phyloP scores from a whole-genome alignment of 2,797 vertebrate species.

The Rhinichthys osculus region DNA sequence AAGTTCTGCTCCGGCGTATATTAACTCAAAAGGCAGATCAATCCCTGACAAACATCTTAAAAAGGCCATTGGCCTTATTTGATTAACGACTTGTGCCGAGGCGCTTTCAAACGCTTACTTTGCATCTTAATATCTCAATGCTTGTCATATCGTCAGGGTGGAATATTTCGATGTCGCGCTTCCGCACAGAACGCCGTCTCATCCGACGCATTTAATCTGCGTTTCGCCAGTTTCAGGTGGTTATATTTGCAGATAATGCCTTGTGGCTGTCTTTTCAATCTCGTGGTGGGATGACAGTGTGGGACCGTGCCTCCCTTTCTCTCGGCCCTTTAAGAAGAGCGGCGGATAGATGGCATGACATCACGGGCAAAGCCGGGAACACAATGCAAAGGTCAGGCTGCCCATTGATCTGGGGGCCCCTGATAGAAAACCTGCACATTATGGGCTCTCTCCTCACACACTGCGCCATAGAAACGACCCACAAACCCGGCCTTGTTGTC shows the following conservation, averaged over 20 bases:
- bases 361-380: conserved; percentile 76
- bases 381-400: conserved; percentile 81
- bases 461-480: conserved; percentile 79
- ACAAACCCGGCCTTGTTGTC: conserved; percentile 82
- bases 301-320: conserved; percentile 74
- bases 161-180: not conserved
- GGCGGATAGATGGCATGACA: conserved; percentile 82
- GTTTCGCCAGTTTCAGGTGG: conserved; percentile 70
- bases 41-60: conserved; percentile 74
- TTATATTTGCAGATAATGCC: conserved; percentile 79
- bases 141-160: conserved; percentile 19
- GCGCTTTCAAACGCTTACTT: conserved; percentile 18
- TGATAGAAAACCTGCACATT: conserved; percentile 77
- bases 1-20: conserved; percentile 75
- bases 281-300: conserved; percentile 76
- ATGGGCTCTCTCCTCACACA: conserved; percentile 76
- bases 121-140: conserved; percentile 49
- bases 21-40: conserved; percentile 78
- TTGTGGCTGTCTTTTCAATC: conserved; percentile 78
- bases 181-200: not conserved
- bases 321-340: conserved; percentile 77
- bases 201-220: conserved; percentile 56
- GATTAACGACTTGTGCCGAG: conserved; percentile 65
- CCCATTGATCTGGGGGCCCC: conserved; percentile 82
- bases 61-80: conserved; percentile 73